phyloP scores from a whole-genome alignment of 2,888 invertebrate genomes.

The Myopa testacea region DNA sequence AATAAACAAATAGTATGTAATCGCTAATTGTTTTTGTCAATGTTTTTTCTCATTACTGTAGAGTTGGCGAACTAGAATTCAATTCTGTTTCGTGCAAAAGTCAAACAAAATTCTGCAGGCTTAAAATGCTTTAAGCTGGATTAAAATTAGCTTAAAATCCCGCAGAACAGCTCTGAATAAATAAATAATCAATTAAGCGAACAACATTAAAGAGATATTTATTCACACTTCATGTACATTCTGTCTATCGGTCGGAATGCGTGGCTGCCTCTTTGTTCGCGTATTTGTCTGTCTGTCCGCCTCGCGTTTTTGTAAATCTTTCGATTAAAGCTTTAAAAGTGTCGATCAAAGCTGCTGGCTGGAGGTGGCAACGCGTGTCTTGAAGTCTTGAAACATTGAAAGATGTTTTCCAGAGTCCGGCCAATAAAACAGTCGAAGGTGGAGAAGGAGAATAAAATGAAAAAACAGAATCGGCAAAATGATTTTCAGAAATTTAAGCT shows the following conservation, averaged over 20 bases:
- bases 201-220: background rate
- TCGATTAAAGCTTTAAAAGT: background rate
- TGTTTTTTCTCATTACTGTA: too few relatives aligned
- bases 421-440: too few relatives aligned
- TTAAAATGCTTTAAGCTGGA: background rate
- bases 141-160: background rate
- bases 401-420: too few relatives aligned
- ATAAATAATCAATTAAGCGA: slow-evolving; percentile 9
- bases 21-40: too few relatives aligned
- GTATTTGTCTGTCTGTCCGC: background rate
- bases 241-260: background rate
- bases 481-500: too few relatives aligned
- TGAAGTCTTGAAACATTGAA: too few relatives aligned
- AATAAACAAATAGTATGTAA: too few relatives aligned
- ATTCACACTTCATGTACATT: background rate
- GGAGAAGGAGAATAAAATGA: background rate
- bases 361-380: background rate
- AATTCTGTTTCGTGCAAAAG: background rate
- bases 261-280: background rate
- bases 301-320: background rate
- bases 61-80: background rate
- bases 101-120: background rate
- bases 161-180: background rate
- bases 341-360: background rate
- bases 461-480: background rate